Conservation (phyloP, 2,888 invertebrate species). For the Agrochola lota region DNA sequence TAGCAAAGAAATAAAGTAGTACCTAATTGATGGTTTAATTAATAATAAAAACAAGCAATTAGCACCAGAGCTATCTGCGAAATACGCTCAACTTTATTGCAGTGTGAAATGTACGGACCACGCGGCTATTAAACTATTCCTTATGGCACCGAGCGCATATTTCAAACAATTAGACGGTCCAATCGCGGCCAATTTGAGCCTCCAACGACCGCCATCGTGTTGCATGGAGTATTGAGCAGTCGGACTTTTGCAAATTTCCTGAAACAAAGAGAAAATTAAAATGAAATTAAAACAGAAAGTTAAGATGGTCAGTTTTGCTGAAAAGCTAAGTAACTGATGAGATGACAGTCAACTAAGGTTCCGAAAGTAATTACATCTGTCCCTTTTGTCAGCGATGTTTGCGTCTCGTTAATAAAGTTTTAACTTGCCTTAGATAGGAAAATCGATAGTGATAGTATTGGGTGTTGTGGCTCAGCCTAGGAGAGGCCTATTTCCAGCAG, state of each 20-base stretch:
- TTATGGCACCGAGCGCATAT: slow-evolving; percentile 79
- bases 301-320: neutral
- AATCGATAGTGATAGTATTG: no score
- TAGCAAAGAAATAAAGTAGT: slow-evolving; percentile 34
- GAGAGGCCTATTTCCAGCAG: no score
- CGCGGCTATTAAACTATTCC: slow-evolving; percentile 78
- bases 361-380: neutral
- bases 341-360: neutral
- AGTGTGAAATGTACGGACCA: slow-evolving; percentile 49
- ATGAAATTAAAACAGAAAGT: neutral
- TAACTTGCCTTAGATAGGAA: no score
- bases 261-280: slow-evolving; percentile 1
- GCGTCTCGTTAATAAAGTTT: neutral
- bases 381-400: neutral
- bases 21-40: slow-evolving; percentile 38
- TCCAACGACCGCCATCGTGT: slow-evolving; percentile 70
- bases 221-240: slow-evolving; percentile 26
- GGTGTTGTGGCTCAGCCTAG: no score
- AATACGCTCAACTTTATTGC: slow-evolving; percentile 59
- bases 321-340: neutral
- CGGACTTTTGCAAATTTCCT: slow-evolving; percentile 14
- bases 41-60: slow-evolving; percentile 51
- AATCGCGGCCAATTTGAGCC: slow-evolving; percentile 84
- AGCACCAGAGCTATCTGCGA: slow-evolving; percentile 31
- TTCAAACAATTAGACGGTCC: slow-evolving; percentile 86